Base-by-base conservation (phyloP, 2,113 vertebrate species). In the Opisthocomus hoazin region DNA sequence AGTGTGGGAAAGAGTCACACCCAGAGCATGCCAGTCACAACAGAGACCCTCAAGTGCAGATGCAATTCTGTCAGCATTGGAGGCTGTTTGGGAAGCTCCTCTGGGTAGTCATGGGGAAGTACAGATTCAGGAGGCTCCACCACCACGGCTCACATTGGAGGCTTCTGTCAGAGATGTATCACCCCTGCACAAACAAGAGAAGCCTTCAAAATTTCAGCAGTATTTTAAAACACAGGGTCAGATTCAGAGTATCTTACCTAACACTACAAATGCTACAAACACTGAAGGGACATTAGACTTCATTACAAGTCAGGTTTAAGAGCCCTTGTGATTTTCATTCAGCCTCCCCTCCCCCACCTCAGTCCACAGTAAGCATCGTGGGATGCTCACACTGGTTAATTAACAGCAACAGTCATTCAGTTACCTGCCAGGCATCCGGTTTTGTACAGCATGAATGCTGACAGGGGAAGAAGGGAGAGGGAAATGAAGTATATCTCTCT, bases 21-120 rank as follows among this genome's bases (percentile, higher is more conserved):
- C 26, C 57, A 43, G 24, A 45, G 34, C 0, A 0, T 12, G 50
- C 76, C 1, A 1, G 68, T 30, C 36, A 57, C 76, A 36, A 22
- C 3, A 71, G 57, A 37, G 43, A 34, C 6, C 39, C 54, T 4
- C 6, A n/a, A 32, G 24, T 1, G 4, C 50, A 77, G 37, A 53
- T 10, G 12, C 15, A 9, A 29, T 76, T 86, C 63, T 45, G 41
- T 22, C 27, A 43, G 22, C 6, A 11, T 0, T 9, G 18, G 24
- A 32, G 19, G 37, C n/a, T 37, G 11, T 34, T 5, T 53, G 29
- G 20, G 37, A 24, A 87, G 46, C 20, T 75, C 37, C 15, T 78
- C 8, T 16, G 18, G 22, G 7, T 9, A 87, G 5, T 41, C 23
- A 63, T 0, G 2, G 13, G 50, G 39, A 84, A 88, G 39, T 5